Evolutionary conservation across 2,113 vertebrate species (phyloP), one percentile per base, ranked within the genome.

Genomic region (Caranx melampygus): DNA sequence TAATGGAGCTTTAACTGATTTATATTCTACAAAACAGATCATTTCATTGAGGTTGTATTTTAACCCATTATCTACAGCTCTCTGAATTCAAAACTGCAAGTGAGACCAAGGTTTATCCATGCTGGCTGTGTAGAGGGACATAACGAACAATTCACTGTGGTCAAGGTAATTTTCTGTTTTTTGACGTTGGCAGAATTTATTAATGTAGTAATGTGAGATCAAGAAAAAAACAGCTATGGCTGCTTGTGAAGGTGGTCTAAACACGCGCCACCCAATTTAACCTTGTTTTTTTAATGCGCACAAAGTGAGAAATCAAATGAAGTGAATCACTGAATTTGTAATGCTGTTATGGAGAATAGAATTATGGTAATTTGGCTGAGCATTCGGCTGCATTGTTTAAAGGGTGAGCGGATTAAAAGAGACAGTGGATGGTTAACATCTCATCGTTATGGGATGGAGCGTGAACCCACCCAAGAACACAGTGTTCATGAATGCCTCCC

Each of bases 251-350:
- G 71, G 76, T 64, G 75, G 72, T 78, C 77, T 65, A 83, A 92
- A 92, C 63, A 80, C 57, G 72, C 62, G 83, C 85, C 79, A 89
- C 76, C 66, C 54, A 75, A 83, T 93, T 91, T 78, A 91, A 91
- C 85, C 88, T 79, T 86, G 75, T 91, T 93, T 87, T 65, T 85
- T 77, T 87, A 67, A 67, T 79, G 87, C 68, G 76, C 79, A 75
- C 60, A 83, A 75, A 92, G 81, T 80, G 83, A 86, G 77, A 83
- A 91, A 92, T 83, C 45, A 87, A 91, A 93, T 90, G 69, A 91
- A 90, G 64, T 84, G 84, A 88, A 85, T 90, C 87, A 91, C 79
- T 93, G 85, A 87, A 91, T 90, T 83, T 85, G 81, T 88, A 89
- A 91, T 88, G 75, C 49, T 79, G 82, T 81, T 87, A 90, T 52